Evolutionary conservation across 2,888 invertebrate genomes (phyloP), one percentile per base, ranked within the genome.

Genomic region (Oscheius sp.): DNA sequence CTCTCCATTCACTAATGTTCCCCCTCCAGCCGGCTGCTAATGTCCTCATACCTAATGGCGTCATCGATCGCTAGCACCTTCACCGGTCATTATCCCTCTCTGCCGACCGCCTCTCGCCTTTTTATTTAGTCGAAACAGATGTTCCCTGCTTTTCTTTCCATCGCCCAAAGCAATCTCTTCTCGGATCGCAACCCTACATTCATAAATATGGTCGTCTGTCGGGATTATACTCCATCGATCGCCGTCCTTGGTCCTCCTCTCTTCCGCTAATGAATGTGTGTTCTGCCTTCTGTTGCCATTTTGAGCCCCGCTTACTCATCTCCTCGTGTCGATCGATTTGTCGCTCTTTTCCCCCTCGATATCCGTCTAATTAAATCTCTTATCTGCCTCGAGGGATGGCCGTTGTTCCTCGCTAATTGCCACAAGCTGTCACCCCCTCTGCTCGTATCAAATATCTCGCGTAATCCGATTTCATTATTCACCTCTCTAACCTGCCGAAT

Each of bases 151-250:
- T 12, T 20, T 12, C 4, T 41, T 41, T 41, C 41, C 41, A 14
- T 41, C 41, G 41, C 50, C 50, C 50, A 30, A 26, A 30, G 50
- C 50, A 50, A 50, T 50, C 50, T 24, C 26, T 6, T 50, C 54
- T n/a, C 22, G 32, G 33, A 54, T 54, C 54, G 32, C 6, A 33
- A 20, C 33, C 54, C 54, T 32, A 54, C 54, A 44, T 59, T 59
- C 59, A 59, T 59, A 59, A 59, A 41, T 44, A 59, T 44, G 24
- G 59, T 30, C 54, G 30, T 33, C 54, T 54, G 54, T 59, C 44
- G 41, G 59, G 59, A 59, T 59, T 59, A 59, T 59, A n/a, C 59
- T 59, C 14, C 59, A 59, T 59, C 59, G 59, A 59, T 59, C 32
- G 54, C 54, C 54, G 36, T 41, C 41, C 5, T 26, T n/a, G n/a